A percentile compares a stretch with the other conserved stretches of the same genome.
phyloP scores from a whole-genome alignment of 2,797 vertebrate genomes.

The Danio tinwini region DNA sequence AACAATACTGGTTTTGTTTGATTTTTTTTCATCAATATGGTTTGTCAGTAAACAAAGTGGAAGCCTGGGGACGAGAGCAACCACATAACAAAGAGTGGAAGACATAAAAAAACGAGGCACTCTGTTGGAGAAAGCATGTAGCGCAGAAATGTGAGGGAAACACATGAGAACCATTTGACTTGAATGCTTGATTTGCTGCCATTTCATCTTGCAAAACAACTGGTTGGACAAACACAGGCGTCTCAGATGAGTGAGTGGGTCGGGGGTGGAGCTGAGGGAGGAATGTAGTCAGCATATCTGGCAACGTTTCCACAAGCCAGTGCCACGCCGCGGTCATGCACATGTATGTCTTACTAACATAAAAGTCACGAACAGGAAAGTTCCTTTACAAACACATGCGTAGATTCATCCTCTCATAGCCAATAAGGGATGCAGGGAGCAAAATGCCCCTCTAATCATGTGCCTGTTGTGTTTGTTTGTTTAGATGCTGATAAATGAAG shows the following conservation, averaged over 20 bases:
- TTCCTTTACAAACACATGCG: slow-evolving; percentile 13
- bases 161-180: slow-evolving; percentile 44
- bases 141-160: slow-evolving; percentile 24
- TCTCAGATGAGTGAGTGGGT: slow-evolving; percentile 45
- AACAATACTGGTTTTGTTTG: slow-evolving; percentile 50
- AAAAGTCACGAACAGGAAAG: slow-evolving; percentile 15
- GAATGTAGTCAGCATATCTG: slow-evolving; percentile 38
- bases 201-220: slow-evolving; percentile 46
- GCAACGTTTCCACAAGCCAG: slow-evolving; percentile 1
- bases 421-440: neutral
- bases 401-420: neutral
- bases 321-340: slow-evolving; percentile 23
- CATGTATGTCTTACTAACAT: slow-evolving; percentile 28
- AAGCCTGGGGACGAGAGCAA: slow-evolving; percentile 18
- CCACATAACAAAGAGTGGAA: slow-evolving; percentile 47
- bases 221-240: slow-evolving; percentile 35
- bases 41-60: slow-evolving; percentile 50
- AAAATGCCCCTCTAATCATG: neutral
- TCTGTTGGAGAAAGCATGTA: slow-evolving; percentile 25
- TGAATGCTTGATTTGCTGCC: slow-evolving; percentile 37
- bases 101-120: slow-evolving; percentile 41
- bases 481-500: slow-evolving; percentile 14
- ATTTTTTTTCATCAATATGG: slow-evolving; percentile 43
- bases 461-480: slow-evolving; percentile 8
- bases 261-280: slow-evolving; percentile 9